Evolutionary conservation across 2,113 vertebrate species (phyloP), one percentile per base, ranked within the genome.

Genomic region (Piaya cayana): DNA sequence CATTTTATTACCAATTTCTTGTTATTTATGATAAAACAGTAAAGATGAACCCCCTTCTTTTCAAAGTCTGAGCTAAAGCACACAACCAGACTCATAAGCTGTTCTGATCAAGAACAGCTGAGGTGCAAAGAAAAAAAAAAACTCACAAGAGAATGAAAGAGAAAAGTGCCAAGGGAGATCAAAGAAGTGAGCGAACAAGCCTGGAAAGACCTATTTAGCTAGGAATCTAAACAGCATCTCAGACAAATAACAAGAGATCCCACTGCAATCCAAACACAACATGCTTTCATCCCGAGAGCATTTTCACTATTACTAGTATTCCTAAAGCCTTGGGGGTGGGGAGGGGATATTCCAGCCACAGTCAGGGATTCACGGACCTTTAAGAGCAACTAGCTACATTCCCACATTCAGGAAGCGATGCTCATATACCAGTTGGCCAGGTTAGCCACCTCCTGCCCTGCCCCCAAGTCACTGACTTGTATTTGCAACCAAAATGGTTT

Each of bases 61-160:
- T 71, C 32, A 29, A 85, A 82, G 56, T 26, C 37, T 39, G 52
- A 69, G 81, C 79, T 81, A 2, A 82, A 36, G 50, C 32, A 39
- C 0, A 0, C 11, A 67, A 62, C 45, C 50, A 50, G 67, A 80
- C 39, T 58, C 68, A 58, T 47, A 59, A 39, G 37, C 43, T 37
- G 11, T 62, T 70, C 79, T 59, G 74, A 91, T 93, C 68, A 83
- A 75, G 62, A 90, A 60, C 86, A 96, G 76, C 49, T 79, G 79
- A 94, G 65, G 42, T 39, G 43, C 30, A 86, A 60, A 89, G 49
- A 49, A 39, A 16, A 82, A 89, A 81, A 84, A 89, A 81, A 88
- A 84, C 68, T 21, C 39, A 77, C 20, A 78, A 63, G 16, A 79
- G 89, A 94, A 94, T 68, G 59, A 82, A 36, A 59, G 82, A 82